Base-by-base conservation (phyloP, 1,140 invertebrate species). In the Pomacea maculata region DNA sequence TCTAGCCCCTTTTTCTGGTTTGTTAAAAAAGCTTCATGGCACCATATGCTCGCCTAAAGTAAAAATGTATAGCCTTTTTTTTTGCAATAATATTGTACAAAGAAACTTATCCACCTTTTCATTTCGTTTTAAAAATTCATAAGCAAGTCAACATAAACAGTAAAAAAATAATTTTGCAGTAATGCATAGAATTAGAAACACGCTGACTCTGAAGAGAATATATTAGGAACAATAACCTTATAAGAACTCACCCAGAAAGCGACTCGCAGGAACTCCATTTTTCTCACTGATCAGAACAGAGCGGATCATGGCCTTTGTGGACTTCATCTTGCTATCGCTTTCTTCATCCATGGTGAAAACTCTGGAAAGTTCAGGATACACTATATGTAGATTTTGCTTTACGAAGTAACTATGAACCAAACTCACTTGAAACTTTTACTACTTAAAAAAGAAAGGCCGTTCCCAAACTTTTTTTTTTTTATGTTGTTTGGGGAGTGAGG, bases 231-330 rank as follows among this genome's bases (percentile, higher is more conserved):
- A 45, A 45, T 4, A 45, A 4, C 15, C 4, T 61, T 17, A 61
- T 17, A 11, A 14, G 57, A 4, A 79, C 75, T 83, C 71, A 85
- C 84, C 79, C 29, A 80, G 72, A 34, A 85, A 79, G 25, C 82
- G 63, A 57, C 80, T 65, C 55, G 81, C 81, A 29, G 80, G 73
- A 14, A 85, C 83, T 21, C 84, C 84, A 64, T 80, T 79, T 70
- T 85, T 85, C 55, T 79, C 71, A 64, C 83, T 84, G 72, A 80
- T 82, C 12, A 85, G 80, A 3, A 85, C 84, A 29, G 83, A 75
- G 70, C 84, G 80, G 21, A 85, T 54, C 79, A 85, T 80, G 29
- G 70, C 75, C 64, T 85, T 85, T 1, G 83, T 81, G 21, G 45
- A 52, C 19, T 79, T 75, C 17, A 85, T 19, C 68, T 75, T 73